Evolutionary conservation across 2,797 vertebrate genomes (phyloP), one percentile per base, ranked within the genome.

Genomic region (Esox lucius): DNA sequence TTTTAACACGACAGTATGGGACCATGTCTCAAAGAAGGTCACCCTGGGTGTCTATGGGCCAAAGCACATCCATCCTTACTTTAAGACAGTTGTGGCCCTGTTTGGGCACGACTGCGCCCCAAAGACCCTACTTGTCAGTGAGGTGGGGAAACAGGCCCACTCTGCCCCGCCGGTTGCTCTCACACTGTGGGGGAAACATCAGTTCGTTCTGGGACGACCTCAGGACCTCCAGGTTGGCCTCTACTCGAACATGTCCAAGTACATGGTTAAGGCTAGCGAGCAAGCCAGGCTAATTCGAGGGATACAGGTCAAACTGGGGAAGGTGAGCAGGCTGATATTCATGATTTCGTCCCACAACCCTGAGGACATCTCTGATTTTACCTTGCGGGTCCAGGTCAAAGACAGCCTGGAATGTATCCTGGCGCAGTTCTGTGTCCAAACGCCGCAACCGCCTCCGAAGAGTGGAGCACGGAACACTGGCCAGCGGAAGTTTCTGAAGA

Each of bases 151-250:
- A 4, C 95, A 95, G 79, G 90, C 88, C 4, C 90, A 92, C n/a
- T 78, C 91, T 2, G 74, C 90, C 0, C 96, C 96, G 0, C 95
- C 97, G 0, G 96, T 97, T 1, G 95, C 96, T 0, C 92, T 99
- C 1, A 98, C 98, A 86, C 93, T 99, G 15, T 99, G 98, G 98
- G 98, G 98, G 0, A 98, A 96, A 84, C 97, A 99, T 84, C 96
- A 97, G 82, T 99, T 99, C 71, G 2, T 93, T 22, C 79, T 99
- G 69, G 81, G 90, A 5, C 93, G 86, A 70, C 97, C 96, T 65
- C 97, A 99, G 86, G 98, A 99, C 82, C 94, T 99, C 53, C 93
- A 90, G 73, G 87, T 99, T 70, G 96, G 95, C 42, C 88, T 99
- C 91, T 99, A 97, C 79, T 96, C 98, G 86, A 99, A 98, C 84